Evolutionary conservation across 2,797 vertebrate species (phyloP).

Genomic region (Hozukius guyotensis): DNA sequence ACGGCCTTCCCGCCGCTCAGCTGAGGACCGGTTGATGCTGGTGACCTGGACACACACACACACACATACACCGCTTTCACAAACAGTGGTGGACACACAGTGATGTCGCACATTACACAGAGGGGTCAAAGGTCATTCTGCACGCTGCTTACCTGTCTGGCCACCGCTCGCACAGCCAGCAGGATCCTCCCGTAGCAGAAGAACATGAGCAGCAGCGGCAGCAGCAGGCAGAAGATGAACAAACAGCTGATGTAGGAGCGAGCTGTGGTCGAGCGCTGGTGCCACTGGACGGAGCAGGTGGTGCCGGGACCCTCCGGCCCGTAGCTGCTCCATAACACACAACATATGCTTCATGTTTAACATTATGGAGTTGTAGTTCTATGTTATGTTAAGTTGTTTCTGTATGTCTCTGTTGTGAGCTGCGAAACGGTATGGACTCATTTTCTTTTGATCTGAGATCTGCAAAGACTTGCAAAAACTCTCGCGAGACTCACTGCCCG

Average conservation of each 20-base stretch:
- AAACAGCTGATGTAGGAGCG: constrained; percentile 81
- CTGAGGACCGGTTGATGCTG: constrained; percentile 9
- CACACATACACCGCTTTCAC: background rate
- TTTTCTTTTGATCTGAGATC: background rate
- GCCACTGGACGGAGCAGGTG: constrained; percentile 84
- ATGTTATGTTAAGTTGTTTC: background rate
- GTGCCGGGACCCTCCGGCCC: constrained; percentile 81
- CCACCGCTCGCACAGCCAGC: constrained; percentile 44
- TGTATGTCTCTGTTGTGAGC: background rate
- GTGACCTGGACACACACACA: constrained; percentile 24
- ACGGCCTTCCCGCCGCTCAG: constrained; percentile 33
- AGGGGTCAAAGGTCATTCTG: constrained; percentile 36
- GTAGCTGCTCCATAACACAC: constrained; percentile 47
- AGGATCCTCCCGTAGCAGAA: constrained; percentile 82
- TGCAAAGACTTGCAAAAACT: no score
- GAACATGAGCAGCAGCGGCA: constrained; percentile 81
- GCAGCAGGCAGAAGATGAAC: constrained; percentile 82
- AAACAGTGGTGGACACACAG: background rate
- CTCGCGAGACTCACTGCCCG: no score
- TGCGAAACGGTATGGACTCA: background rate
- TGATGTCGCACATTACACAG: background rate
- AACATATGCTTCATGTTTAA: background rate
- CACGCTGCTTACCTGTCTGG: constrained; percentile 31
- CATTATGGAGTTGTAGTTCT: background rate
- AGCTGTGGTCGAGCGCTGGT: constrained; percentile 67